phyloP scores from a whole-genome alignment of 2,113 vertebrate species.

The Oenanthe oenanthe region DNA sequence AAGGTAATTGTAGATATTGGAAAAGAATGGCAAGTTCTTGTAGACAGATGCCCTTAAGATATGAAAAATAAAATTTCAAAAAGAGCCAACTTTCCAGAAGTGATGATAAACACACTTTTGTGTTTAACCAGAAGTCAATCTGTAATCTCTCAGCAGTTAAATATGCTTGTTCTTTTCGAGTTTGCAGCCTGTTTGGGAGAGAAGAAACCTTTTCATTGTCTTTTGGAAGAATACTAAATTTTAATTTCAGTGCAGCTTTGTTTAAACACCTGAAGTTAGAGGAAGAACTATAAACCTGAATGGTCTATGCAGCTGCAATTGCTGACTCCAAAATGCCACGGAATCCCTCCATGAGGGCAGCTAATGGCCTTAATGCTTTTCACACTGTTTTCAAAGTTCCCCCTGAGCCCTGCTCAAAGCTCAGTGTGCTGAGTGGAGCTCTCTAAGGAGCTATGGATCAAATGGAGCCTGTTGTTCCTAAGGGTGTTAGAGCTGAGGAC shows the following conservation, averaged over 20 bases:
- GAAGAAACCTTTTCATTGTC: neutral
- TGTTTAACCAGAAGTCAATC: neutral
- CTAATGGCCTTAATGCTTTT: neutral
- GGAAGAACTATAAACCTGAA: neutral
- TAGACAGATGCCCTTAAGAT: neutral
- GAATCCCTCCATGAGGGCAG: neutral
- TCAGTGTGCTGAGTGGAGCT: accelerated
- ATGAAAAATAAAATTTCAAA: neutral
- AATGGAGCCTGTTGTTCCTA: neutral
- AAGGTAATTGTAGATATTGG: neutral
- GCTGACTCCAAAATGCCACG: neutral
- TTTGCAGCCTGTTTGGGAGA: neutral
- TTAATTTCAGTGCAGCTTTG: neutral
- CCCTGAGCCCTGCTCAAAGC: neutral
- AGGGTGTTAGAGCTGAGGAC: neutral
- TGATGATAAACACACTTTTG: neutral
- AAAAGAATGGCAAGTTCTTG: neutral
- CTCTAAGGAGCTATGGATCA: neutral
- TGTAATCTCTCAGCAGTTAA: neutral
- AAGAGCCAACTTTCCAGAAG: neutral
- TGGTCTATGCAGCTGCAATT: neutral
- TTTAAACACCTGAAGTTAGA: neutral
- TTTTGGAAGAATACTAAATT: neutral
- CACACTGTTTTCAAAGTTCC: neutral
- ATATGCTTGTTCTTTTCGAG: neutral